Evolutionary conservation across 2,888 invertebrate genomes (phyloP).

Genomic region (Micoletzkya japonica): DNA sequence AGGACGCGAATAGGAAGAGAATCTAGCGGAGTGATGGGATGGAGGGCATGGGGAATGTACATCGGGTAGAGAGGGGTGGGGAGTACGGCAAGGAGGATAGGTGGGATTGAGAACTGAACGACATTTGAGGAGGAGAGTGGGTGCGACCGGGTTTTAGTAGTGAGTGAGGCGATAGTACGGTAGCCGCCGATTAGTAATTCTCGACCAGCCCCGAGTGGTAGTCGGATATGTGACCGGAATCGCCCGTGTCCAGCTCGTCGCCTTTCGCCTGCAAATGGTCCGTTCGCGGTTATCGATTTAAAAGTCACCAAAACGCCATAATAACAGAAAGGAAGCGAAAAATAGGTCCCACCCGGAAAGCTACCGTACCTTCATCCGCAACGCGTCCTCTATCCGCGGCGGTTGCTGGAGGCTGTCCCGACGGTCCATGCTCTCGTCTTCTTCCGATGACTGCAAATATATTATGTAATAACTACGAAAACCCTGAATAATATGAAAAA

Average conservation of each 20-base stretch:
- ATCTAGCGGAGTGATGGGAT: too few species aligned
- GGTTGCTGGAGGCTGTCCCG: not conserved
- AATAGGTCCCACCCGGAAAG: not conserved
- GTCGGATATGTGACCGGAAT: conserved; percentile 25
- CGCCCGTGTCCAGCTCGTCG: conserved; percentile 19
- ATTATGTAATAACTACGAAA: too few species aligned
- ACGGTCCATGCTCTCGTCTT: not conserved
- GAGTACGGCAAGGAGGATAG: too few species aligned
- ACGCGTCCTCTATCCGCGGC: conserved; percentile 15
- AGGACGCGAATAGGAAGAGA: too few species aligned
- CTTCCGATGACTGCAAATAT: conserved; percentile 17
- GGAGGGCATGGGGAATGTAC: too few species aligned
- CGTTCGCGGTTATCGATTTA: not conserved
- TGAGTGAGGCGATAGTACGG: conserved; percentile 3
- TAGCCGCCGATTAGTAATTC: conserved; percentile 12
- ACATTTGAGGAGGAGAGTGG: not conserved
- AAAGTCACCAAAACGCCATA: not conserved
- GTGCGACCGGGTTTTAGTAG: conserved; percentile 10
- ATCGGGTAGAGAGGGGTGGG: too few species aligned
- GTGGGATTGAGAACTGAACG: conserved; percentile 6
- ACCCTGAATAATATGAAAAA: too few species aligned
- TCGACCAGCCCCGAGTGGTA: conserved; percentile 21
- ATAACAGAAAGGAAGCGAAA: not conserved
- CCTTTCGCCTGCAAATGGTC: conserved; percentile 17
- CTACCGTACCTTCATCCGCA: conserved; percentile 9